Percentiles rank a stretch among this genome's conserved stretches.
phyloP scores from a whole-genome alignment of 1,140 invertebrate genomes.

The Drosophila rhopaloa region DNA sequence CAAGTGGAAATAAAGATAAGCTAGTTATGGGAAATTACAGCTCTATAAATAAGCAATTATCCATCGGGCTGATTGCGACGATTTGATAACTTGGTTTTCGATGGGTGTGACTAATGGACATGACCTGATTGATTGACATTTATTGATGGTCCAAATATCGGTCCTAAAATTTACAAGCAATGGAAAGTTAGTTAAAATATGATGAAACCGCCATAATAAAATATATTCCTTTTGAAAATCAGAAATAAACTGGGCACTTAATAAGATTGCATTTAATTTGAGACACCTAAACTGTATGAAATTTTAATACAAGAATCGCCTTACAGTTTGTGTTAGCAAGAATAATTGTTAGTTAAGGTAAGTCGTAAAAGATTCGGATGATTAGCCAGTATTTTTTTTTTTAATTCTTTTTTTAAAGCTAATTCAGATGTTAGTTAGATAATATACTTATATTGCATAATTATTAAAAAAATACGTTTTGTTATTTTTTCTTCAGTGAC shows the following conservation, averaged over 20 bases:
- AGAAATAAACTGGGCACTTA: too few relatives aligned
- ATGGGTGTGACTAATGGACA: constrained; percentile 5
- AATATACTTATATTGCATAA: too few relatives aligned
- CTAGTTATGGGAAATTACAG: constrained; percentile 29
- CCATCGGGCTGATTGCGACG: constrained; percentile 11
- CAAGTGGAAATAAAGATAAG: constrained; percentile 62
- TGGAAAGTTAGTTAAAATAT: constrained; percentile 6
- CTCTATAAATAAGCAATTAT: constrained; percentile 51
- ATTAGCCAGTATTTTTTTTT: too few relatives aligned
- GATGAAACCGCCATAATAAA: neutral
- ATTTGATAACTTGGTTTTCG: constrained; percentile 8
- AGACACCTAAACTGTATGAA: too few relatives aligned
- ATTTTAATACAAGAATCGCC: too few relatives aligned
- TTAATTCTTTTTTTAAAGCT: too few relatives aligned
- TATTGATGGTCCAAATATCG: constrained; percentile 1
- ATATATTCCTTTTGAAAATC: too few relatives aligned
- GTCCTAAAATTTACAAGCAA: constrained; percentile 6
- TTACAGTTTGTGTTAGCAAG: too few relatives aligned
- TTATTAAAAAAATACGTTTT: neutral
- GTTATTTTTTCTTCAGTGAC: neutral
- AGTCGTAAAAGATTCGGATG: too few relatives aligned
- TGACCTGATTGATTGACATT: constrained; percentile 9
- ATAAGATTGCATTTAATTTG: too few relatives aligned
- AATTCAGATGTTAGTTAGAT: too few relatives aligned
- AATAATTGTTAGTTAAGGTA: too few relatives aligned